Conservation (phyloP, 2,113 vertebrate genomes). For the Vidua macroura region DNA sequence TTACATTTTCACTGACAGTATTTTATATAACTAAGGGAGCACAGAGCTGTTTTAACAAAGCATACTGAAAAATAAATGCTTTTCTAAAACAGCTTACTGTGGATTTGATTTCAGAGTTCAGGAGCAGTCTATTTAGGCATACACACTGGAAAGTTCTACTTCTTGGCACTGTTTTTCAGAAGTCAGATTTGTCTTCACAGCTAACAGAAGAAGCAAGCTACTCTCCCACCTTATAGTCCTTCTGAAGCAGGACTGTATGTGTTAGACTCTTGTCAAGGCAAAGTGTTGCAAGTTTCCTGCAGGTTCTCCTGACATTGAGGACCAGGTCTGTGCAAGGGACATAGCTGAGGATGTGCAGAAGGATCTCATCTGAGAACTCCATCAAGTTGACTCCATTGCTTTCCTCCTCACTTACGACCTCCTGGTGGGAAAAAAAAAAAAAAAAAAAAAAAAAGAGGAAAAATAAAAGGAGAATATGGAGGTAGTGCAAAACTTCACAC, state of each 20-base stretch:
- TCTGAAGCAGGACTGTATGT: constrained; percentile 81
- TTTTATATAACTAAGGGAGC: not conserved
- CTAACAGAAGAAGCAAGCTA: not conserved
- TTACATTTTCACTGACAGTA: not conserved
- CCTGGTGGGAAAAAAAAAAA: constrained; percentile 41
- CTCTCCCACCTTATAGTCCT: constrained; percentile 84
- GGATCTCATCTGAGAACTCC: constrained; percentile 92
- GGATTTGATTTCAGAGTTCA: not conserved
- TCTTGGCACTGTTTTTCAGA: not conserved
- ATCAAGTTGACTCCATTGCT: constrained; percentile 76
- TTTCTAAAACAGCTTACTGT: constrained; percentile 3
- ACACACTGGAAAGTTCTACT: not conserved
- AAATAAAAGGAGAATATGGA: not conserved
- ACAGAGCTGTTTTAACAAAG: constrained; percentile 11
- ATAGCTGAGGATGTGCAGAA: constrained; percentile 88
- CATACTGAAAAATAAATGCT: constrained; percentile 35
- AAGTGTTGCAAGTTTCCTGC: constrained; percentile 83
- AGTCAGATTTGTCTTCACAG: not conserved
- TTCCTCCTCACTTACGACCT: constrained; percentile 57
- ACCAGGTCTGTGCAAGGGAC: constrained; percentile 88
- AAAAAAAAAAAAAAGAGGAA: not conserved
- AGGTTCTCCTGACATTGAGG: constrained; percentile 83
- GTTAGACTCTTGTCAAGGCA: constrained; percentile 91
- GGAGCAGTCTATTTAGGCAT: not conserved
- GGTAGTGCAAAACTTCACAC: not conserved